These are phyloP conservation scores for Austrolebias charrua DNA, from an alignment of 2,797 vertebrate genomes.

Conservation along the genomic window DNA sequence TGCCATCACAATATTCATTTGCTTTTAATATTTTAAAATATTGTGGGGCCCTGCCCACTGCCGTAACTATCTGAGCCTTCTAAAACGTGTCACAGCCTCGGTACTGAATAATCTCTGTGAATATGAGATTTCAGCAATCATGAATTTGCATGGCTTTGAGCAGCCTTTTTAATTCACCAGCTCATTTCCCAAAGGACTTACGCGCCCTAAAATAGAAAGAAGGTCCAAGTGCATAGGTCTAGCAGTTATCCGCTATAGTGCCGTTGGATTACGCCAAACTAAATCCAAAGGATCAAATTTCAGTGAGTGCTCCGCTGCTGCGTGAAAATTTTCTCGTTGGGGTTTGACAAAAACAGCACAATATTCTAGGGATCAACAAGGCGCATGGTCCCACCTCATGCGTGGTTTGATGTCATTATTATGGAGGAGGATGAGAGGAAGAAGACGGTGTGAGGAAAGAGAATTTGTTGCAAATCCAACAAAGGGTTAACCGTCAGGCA, in stretches of 20 bases:
- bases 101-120: constrained; percentile 55
- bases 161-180: constrained; percentile 68
- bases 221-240: constrained; percentile 72
- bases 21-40: constrained; percentile 23
- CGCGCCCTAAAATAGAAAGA: constrained; percentile 70
- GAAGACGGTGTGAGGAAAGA: constrained; percentile 15
- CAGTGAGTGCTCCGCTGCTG: constrained; percentile 69
- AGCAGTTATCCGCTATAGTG: constrained; percentile 74
- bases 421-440: constrained; percentile 33
- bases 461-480: constrained; percentile 50
- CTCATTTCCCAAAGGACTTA: constrained; percentile 74
- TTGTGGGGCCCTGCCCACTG: constrained; percentile 11
- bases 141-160: constrained; percentile 60
- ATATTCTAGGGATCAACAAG: constrained; percentile 66
- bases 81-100: constrained; percentile 45
- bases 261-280: constrained; percentile 72
- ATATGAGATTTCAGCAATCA: constrained; percentile 59
- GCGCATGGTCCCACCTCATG: constrained; percentile 67
- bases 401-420: constrained; percentile 49
- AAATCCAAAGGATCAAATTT: constrained; percentile 77
- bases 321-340: constrained; percentile 52
- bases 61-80: constrained; percentile 36
- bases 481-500: constrained; percentile 68
- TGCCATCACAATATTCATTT: constrained; percentile 14
- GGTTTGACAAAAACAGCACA: constrained; percentile 63